Evolutionary conservation across 2,113 vertebrate species (phyloP), one percentile per base, ranked within the genome.

Genomic region (Stomatorhinus ivindoensis): DNA sequence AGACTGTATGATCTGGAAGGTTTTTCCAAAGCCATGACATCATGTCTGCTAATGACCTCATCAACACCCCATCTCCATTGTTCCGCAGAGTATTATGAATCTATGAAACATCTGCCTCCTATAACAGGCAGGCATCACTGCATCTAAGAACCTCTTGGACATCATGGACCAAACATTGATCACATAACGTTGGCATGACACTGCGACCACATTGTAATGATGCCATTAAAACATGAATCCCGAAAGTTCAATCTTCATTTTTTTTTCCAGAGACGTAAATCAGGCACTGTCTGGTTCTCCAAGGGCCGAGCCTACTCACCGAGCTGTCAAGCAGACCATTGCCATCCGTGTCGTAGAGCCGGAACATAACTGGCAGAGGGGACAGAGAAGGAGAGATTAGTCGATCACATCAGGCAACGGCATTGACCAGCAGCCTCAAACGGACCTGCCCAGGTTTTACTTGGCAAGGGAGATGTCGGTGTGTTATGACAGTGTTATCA

Each of bases 291-390:
- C 47, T 80, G 69, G 69, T 31, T 47, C 82, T 39, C 76, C n/a
- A n/a, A 19, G n/a, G n/a, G 27, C 21, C 13, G 9, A 69, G 11
- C 73, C 50, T 11, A 39, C 96, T 98, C 94, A 99, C 98, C 91
- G 95, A 97, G 92, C 97, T 98, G 95, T 99, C 98, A 95, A 99
- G 95, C 1, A 97, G 94, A 19, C 97, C 97, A 0, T 98, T 99
- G 4, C 97, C 97, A 91, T 99, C 98, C 0, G 97, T 97, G 42
- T 99, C 98, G 0, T 99, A 99, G 69, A 99, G 96, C 87, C 96
- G 97, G 93, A 99, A 99, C 97, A 99, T 98, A 93, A 98, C 98
- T 98, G 93, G 44, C 95, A 94, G 91, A 76, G 92, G 93, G 91
- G 89, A 92, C 93, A 94, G 88, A 90, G 87, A 90, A 84, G 50